These are phyloP conservation scores for Therioaphis trifolii DNA, from an alignment of 2,888 invertebrate species.

Conservation along the genomic window DNA sequence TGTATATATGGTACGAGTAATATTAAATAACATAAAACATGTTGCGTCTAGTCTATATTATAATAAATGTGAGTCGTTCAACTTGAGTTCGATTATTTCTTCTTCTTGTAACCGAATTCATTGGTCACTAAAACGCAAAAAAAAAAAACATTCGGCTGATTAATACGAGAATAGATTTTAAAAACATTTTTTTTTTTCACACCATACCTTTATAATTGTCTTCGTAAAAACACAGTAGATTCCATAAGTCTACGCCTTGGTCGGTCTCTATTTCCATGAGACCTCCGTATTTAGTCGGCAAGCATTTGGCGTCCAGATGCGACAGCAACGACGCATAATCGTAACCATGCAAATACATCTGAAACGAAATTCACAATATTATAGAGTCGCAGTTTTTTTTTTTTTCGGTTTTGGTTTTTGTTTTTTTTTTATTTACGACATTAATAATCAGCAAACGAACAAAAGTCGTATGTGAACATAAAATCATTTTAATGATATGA, in stretches of 20 bases:
- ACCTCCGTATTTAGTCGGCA: conserved; percentile 75
- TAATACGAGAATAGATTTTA: background rate
- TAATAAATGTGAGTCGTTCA: background rate
- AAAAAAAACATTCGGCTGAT: background rate
- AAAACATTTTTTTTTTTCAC: background rate
- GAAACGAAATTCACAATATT: conserved; percentile 43
- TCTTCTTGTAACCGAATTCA: conserved; percentile 54
- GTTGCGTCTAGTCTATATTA: background rate
- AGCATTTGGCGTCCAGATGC: conserved; percentile 76
- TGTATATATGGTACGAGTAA: background rate
- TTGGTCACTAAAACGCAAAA: conserved; percentile 36
- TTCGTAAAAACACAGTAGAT: conserved; percentile 79
- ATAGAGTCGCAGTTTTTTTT: background rate
- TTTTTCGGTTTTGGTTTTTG: background rate
- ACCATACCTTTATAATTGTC: conserved; percentile 78
- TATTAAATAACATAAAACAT: conserved; percentile 15
- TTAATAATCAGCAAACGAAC: no score
- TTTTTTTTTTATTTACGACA: no score
- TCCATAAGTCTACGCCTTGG: conserved; percentile 79
- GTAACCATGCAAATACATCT: conserved; percentile 82
- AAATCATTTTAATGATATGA: no score
- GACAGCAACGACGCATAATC: conserved; percentile 80
- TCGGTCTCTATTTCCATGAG: conserved; percentile 77
- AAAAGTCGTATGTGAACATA: no score
- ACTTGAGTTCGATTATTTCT: background rate